phyloP scores from a whole-genome alignment of 2,113 vertebrate genomes.

The Isichthys henryi region DNA sequence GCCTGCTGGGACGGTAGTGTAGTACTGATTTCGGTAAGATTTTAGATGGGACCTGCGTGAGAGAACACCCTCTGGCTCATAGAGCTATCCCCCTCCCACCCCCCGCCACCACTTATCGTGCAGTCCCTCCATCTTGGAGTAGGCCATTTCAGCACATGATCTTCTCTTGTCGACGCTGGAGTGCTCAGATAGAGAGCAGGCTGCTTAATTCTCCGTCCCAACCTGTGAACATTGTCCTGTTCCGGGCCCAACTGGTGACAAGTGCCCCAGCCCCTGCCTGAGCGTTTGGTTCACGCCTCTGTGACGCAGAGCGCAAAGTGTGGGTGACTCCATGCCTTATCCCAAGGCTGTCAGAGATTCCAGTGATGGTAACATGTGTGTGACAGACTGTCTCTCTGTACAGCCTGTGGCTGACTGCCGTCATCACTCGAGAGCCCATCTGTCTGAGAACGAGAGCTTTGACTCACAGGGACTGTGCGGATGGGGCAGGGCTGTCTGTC shows the following conservation, averaged over 20 bases:
- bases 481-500: neutral
- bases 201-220: conserved; percentile 36
- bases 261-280: neutral
- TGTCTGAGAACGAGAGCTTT: neutral
- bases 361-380: neutral
- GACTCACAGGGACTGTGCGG: neutral
- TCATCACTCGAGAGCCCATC: neutral
- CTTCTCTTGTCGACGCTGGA: neutral
- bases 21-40: neutral
- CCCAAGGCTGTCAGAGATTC: neutral
- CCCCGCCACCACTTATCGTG: neutral
- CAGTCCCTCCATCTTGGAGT: neutral
- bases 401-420: neutral
- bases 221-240: conserved; percentile 35
- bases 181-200: conserved; percentile 5
- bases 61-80: neutral
- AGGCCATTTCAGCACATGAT: neutral
- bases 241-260: conserved; percentile 10
- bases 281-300: neutral
- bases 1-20: neutral
- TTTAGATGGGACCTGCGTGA: neutral
- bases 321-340: neutral
- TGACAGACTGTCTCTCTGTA: neutral
- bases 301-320: neutral
- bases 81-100: neutral